A percentile compares a stretch with the other conserved stretches of the same genome.
These are phyloP conservation scores for Perca flavescens DNA, from an alignment of 2,113 vertebrate genomes.

Conservation along the genomic window DNA sequence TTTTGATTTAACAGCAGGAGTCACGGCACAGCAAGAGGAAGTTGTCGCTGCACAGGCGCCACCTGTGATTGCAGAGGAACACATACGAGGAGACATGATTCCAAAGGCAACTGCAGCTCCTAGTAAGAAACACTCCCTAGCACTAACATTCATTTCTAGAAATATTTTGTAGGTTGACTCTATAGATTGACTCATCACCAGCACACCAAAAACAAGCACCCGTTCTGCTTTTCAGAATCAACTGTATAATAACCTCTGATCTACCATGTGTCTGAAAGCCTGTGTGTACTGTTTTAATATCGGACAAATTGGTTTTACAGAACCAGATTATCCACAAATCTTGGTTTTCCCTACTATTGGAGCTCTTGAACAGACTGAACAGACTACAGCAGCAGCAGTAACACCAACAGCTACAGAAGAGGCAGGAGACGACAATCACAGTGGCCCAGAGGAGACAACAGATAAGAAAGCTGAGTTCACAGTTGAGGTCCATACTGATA, in stretches of 20 bases:
- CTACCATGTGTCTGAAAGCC: not conserved
- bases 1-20: conserved; percentile 50
- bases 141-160: not conserved
- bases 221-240: not conserved
- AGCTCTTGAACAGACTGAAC: not conserved
- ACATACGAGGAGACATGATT: conserved; percentile 61
- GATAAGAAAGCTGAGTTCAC: not conserved
- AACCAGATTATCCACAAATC: conserved; percentile 16
- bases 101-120: not conserved
- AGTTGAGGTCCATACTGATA: not conserved
- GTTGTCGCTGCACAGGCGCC: accelerated
- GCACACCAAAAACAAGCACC: not conserved
- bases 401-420: not conserved
- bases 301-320: conserved; percentile 43
- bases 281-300: not conserved
- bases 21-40: conserved; percentile 44
- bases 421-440: not conserved
- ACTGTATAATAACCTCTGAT: not conserved
- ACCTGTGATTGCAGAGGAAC: accelerated
- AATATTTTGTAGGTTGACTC: not conserved
- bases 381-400: not conserved
- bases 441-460: not conserved
- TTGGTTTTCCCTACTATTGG: not conserved
- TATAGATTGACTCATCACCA: not conserved
- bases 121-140: conserved; percentile 43